Conservation (phyloP, 2,797 vertebrate genomes). For the Acropternis orthonyx region DNA sequence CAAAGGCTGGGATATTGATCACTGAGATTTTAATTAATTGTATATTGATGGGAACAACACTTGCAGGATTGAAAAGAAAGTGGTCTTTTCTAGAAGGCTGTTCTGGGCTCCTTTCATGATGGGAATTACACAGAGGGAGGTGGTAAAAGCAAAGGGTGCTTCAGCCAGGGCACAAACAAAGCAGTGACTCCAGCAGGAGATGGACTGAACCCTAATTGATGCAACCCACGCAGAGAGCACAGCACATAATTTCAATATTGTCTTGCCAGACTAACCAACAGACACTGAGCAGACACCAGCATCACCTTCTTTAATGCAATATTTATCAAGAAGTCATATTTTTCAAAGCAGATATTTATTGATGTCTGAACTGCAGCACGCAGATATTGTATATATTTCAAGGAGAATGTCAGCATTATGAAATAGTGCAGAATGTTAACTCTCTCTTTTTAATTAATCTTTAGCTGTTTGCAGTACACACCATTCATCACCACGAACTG, state of each 20-base stretch:
- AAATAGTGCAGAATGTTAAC: neutral
- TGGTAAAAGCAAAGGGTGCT: neutral
- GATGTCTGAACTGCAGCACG: neutral
- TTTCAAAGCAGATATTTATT: constrained; percentile 19
- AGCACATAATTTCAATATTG: neutral
- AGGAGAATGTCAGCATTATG: neutral
- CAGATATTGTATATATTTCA: neutral
- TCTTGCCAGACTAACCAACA: neutral
- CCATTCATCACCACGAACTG: neutral
- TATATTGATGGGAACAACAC: neutral
- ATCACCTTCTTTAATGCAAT: constrained; percentile 29
- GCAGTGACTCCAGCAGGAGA: neutral
- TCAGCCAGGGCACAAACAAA: neutral
- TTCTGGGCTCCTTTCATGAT: neutral
- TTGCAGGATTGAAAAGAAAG: neutral
- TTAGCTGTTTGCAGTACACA: neutral
- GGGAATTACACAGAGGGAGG: neutral
- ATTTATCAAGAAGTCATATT: constrained; percentile 29
- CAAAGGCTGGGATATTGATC: constrained; percentile 3
- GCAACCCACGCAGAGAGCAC: neutral
- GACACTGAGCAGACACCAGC: neutral
- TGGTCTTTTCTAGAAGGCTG: neutral
- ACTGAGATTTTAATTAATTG: constrained; percentile 5
- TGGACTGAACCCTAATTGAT: neutral
- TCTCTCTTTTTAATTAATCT: constrained; percentile 43